Percentiles rank a stretch among this genome's conserved stretches.
Conservation (phyloP, 2,797 vertebrate genomes). For the Rhynchotus rufescens region DNA sequence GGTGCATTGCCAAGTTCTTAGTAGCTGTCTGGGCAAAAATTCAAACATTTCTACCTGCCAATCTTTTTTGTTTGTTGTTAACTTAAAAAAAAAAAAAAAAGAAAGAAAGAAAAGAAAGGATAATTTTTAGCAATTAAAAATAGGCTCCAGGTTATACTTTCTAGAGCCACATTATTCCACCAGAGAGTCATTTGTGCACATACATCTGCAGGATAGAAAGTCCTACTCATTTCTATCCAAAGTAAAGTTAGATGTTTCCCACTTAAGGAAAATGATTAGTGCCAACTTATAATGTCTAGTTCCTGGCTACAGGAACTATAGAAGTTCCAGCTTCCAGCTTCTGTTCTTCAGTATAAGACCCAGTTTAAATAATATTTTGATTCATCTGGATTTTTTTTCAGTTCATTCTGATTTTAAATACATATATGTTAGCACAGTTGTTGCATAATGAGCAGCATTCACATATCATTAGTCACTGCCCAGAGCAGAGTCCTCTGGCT, state of each 20-base stretch:
- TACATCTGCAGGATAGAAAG: not conserved
- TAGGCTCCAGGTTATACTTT: not conserved
- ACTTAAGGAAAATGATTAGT: not conserved
- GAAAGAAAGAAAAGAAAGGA: not conserved
- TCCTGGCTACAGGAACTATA: not conserved
- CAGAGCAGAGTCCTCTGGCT: constrained; percentile 64
- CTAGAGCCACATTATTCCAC: not conserved
- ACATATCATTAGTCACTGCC: constrained; percentile 41
- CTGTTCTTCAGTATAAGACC: not conserved
- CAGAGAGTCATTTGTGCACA: not conserved
- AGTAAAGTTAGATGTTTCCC: not conserved
- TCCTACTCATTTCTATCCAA: not conserved
- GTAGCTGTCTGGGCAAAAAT: not conserved
- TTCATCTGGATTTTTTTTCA: not conserved
- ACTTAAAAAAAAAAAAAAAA: too few species aligned
- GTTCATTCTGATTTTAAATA: not conserved
- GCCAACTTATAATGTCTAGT: not conserved
- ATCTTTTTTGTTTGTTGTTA: too few species aligned
- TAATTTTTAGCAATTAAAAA: not conserved
- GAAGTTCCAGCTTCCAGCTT: not conserved
- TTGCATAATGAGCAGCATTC: constrained; percentile 1
- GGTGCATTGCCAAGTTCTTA: not conserved
- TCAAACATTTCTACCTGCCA: not conserved
- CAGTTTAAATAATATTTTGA: not conserved
- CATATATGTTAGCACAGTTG: not conserved